Evolutionary conservation across 2,888 invertebrate genomes (phyloP), one percentile per base, ranked within the genome.

Genomic region (Cantharis rustica): DNA sequence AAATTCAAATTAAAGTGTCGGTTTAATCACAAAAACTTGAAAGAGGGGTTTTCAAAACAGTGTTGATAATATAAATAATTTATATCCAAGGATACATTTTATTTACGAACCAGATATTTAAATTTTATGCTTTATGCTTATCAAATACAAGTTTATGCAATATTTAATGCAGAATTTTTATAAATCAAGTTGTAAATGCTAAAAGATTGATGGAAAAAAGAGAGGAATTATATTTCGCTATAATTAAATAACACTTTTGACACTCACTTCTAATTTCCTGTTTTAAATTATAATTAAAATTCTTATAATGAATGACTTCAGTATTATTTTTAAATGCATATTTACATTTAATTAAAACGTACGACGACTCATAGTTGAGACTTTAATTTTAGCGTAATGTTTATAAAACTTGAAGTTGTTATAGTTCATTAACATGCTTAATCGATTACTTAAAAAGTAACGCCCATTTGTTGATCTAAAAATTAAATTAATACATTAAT

Each of bases 1-100:
- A 78, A 76, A 71, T 77, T 71, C 63, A 77, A 77, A 77, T 77
- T 78, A 63, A 31, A 64, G 73, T 68, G 27, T 68, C 61, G 23
- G 73, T 69, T 75, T 64, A 61, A 71, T 61, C 71, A 23, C 17
- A 23, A 62, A 70, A 69, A 47, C 17, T 66, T n/a, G 15, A 66
- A 16, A 66, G 16, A 66, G 17, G 16, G 64, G 20, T 66, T 66
- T 66, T 66, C 23, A 16, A 66, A 20, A 66, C 17, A 20, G 63
- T 23, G 64, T 20, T 63, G 16, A 63, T 63, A 20, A 66, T 17
- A 15, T 23, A 66, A 66, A 66, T 47, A 47, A 47, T 47, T 47
- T 47, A 47, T 47, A n/a, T n/a, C n/a, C n/a, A 47, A 47, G 47
- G 47, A n/a, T 47, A 47, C 47, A n/a, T 47, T 47, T 47, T 47